Conservation (phyloP, 2,888 invertebrate genomes). For the Agrotis clavis region DNA sequence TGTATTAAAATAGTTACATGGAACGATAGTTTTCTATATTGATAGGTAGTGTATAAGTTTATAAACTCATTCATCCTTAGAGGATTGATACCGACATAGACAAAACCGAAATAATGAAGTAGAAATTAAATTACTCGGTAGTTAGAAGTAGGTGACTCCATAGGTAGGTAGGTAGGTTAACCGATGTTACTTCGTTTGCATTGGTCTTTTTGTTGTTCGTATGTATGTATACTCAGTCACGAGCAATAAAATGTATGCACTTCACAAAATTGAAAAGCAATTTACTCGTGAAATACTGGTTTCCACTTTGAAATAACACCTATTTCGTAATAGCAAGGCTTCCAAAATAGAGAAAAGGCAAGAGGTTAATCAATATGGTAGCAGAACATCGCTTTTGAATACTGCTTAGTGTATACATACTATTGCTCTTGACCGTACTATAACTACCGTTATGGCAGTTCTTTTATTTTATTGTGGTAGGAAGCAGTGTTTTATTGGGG, state of each 20-base stretch:
- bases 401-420: too few relatives aligned
- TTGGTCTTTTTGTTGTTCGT: slow-evolving; percentile 4
- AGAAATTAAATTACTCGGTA: slow-evolving; percentile 2
- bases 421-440: too few relatives aligned
- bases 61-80: slow-evolving; percentile 14
- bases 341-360: too few relatives aligned
- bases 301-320: too few relatives aligned
- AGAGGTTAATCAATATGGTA: too few relatives aligned
- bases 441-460: background rate
- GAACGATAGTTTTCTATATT: slow-evolving; percentile 23
- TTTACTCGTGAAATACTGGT: too few relatives aligned
- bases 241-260: too few relatives aligned
- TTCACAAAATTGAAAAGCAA: too few relatives aligned
- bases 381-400: too few relatives aligned
- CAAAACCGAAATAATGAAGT: too few relatives aligned
- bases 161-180: background rate
- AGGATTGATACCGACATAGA: slow-evolving; percentile 1
- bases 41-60: slow-evolving; percentile 24
- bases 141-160: background rate
- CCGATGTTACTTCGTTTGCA: slow-evolving; percentile 5
- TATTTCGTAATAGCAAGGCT: too few relatives aligned
- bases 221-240: background rate
- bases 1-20: background rate
- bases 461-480: background rate
- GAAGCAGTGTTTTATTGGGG: background rate